Base-by-base conservation (phyloP, 2,888 invertebrate genomes). In the Brenthis hecate region DNA sequence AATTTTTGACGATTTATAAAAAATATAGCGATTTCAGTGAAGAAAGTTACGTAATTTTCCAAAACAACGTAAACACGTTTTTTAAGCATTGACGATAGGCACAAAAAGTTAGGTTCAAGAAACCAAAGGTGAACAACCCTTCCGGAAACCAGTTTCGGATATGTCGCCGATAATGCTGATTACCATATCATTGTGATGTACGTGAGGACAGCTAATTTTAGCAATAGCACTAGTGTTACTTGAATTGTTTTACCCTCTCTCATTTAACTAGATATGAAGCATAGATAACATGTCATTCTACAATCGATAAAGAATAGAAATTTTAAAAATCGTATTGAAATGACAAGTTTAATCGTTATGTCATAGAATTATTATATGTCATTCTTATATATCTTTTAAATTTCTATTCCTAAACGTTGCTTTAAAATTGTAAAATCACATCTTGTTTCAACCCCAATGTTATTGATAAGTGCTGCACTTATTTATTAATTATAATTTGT, bases 121-220 rank as follows among this genome's bases (percentile, higher is more conserved):
- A 72, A 73, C 73, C 71, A 62, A 71, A 77, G 79, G 77, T 79
- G 72, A 78, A 77, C 74, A 78, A 76, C 73, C 79, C 75, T 72
- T 73, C 68, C 62, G 71, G 71, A 78, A 60, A 78, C 78, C 77
- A 69, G 78, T 79, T 78, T 75, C 62, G 72, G 73, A 65, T 74
- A 70, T 75, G 75, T 73, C 78, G 73, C 73, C 75, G 77, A 76
- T 77, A 77, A 77, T 75, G 71, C 19, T 72, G 73, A 78, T 79
- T 77, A 77, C 75, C 78, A 76, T 76, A 75, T 71, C 72, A 71
- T 75, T 75, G 72, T 76, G 71, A 74, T 74, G 69, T 69, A 65
- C 65, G 56, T 66, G 56, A 32, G 63, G 57, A 51, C 68, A 70
- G 63, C 11, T 43, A 43, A 54, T 62, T 64, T 63, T 55, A 53